Base-by-base conservation (phyloP, 2,113 vertebrate species). In the Lethenteron camtschaticum region DNA sequence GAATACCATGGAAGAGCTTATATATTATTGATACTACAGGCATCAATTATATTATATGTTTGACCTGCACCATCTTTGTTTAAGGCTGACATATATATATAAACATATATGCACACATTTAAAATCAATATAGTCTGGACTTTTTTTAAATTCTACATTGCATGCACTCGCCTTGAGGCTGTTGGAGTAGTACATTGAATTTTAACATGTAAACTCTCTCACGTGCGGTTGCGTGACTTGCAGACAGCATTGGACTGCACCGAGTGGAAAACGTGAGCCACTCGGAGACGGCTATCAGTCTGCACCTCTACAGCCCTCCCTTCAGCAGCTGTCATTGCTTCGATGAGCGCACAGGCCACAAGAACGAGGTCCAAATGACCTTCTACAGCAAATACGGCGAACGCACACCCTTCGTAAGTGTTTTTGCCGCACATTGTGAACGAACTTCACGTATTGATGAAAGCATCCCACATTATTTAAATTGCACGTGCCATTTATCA, bases 231-330 rank as follows among this genome's bases (percentile, higher is more conserved):
- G n/a, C 10, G n/a, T 9, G n/a, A n/a, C 24, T 9, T 69, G 20
- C 75, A 99, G 94, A 99, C 78, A 84, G 85, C 74, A 81, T 96
- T 66, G 94, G 94, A 69, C 81, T 99, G 72, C 94, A 99, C 74
- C 86, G 92, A 70, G 90, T 99, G 73, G 94, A 99, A 75, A 99
- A 99, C 59, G 82, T 78, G 71, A 99, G 94, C 77, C 94, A 99
- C 76, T 96, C 90, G 2, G 94, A 99, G 74, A 55, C 82, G 8
- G 89, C 92, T 0, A 82, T 81, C 69, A 97, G 90, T 69, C 82
- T 99, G 74, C 94, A 99, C 76, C 80, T 99, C 75, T 99, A 99
- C 81, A 92, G 88, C 12, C 94, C 92, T 0, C 88, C 92, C 3
- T 95, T 95, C 56, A 73, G 89, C 72, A 71, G 74, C 1, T 97